Base-by-base conservation (phyloP, 2,797 vertebrate genomes). In the Agapornis canus region DNA sequence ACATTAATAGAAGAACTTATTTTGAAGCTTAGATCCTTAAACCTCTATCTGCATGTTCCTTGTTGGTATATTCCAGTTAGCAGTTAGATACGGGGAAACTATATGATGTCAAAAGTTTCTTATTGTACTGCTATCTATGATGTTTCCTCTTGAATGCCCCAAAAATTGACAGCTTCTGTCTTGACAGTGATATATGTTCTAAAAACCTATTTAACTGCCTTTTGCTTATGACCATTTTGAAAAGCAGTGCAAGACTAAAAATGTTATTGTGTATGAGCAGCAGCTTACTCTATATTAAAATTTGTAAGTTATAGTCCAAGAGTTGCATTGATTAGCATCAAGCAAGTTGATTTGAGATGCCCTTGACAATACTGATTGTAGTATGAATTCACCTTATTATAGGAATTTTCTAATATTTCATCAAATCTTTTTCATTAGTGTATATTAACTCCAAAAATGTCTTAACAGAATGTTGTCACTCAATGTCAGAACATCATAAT, bases 21-120 rank as follows among this genome's bases (percentile, higher is more conserved):
- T 87, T 81, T 59, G 81, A 82, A 87, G 83, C 88, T 83, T 54
- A 81, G 71, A 71, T 89, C 52, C 71, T 77, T 89, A 59, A 89
- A 91, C 87, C 61, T 85, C 72, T 69, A 59, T 68, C 75, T 85
- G 60, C 2, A 4, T 43, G 37, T 85, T 90, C 45, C 35, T 40
- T 78, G 43, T 68, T 94, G 60, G 82, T 69, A 15, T 19, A 32
- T 65, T 35, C 32, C 54, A 82, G 51, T 80, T 93, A 84, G 60
- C 39, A 82, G 66, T 59, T 70, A 73, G 51, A 81, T 89, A 25
- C 18, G 20, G 47, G 59, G 31, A 89, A 88, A 73, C 59, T 54
- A 2, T 27, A 6, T 8, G 17, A 59, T 92, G 35, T 61, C 57
- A 68, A 70, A 90, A 68, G 35, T 65, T 61, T 87, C 72, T 85